Evolutionary conservation across 2,888 invertebrate species (phyloP).

Genomic region (Arrhopalites spinosus): DNA sequence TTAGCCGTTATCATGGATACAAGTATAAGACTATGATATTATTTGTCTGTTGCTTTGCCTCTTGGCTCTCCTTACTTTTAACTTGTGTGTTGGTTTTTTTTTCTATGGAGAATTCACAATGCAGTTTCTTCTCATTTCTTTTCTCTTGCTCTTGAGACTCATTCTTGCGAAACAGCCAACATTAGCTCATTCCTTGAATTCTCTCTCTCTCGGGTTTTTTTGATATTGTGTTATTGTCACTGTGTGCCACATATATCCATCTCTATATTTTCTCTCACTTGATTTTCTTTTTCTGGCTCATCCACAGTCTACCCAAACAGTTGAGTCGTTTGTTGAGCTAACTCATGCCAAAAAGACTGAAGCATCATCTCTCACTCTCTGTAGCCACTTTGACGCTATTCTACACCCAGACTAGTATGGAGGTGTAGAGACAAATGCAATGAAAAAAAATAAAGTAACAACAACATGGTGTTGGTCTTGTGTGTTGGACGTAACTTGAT

Average conservation of each 20-base stretch:
- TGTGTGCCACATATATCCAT: background rate
- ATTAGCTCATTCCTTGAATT: background rate
- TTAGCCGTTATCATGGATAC: too few species aligned
- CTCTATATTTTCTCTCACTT: background rate
- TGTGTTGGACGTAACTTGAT: too few species aligned
- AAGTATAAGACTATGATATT: too few species aligned
- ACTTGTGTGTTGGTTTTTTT: constrained; percentile 1
- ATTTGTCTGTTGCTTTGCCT: background rate
- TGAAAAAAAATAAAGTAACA: background rate
- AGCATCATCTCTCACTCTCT: background rate
- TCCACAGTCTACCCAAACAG: background rate
- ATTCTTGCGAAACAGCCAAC: constrained; percentile 13
- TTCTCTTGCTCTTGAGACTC: background rate
- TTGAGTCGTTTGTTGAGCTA: background rate
- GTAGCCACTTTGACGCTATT: background rate
- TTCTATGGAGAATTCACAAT: background rate
- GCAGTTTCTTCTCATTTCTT: background rate
- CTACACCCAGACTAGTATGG: background rate
- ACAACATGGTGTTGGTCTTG: too few species aligned
- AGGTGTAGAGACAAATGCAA: background rate
- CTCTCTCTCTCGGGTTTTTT: background rate
- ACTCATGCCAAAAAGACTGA: background rate
- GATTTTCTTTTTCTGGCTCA: background rate
- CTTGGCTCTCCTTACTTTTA: background rate
- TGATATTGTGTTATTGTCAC: background rate